Percentiles rank a stretch among this genome's conserved stretches.
Conservation (phyloP, 2,888 invertebrate species). For the Drosophila formosana region DNA sequence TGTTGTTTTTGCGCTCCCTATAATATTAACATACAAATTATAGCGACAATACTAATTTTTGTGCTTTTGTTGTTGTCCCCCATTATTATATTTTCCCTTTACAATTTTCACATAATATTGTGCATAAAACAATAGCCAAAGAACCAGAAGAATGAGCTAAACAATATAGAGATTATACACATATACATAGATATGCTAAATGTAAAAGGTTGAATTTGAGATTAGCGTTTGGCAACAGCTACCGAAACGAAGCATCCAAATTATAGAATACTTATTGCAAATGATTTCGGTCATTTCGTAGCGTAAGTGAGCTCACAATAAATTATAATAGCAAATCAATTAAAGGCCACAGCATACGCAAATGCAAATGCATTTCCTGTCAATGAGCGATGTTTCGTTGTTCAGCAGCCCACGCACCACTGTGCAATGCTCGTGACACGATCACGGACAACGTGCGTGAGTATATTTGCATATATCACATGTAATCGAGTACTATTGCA, state of each 20-base stretch:
- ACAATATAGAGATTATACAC: constrained; percentile 40
- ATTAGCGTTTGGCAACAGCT: constrained; percentile 39
- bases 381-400: constrained; percentile 21
- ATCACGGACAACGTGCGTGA: not conserved
- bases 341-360: constrained; percentile 34
- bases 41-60: constrained; percentile 61
- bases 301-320: constrained; percentile 17
- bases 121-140: constrained; percentile 52
- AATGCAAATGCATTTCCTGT: constrained; percentile 41
- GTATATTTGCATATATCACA: not conserved
- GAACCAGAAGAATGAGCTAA: constrained; percentile 26
- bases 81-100: constrained; percentile 44
- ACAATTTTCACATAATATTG: constrained; percentile 60
- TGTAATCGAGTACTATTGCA: not conserved
- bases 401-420: constrained; percentile 48
- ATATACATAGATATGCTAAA: constrained; percentile 16
- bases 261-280: not conserved
- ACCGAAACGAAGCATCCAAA: constrained; percentile 32
- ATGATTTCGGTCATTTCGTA: not conserved
- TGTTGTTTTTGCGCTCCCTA: constrained; percentile 20
- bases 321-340: constrained; percentile 35
- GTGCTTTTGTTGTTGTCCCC: constrained; percentile 41
- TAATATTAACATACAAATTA: constrained; percentile 61
- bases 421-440: constrained; percentile 36
- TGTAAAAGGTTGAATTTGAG: constrained; percentile 28